Evolutionary conservation across 2,113 vertebrate genomes (phyloP).

Genomic region (Ranitomeya variabilis): DNA sequence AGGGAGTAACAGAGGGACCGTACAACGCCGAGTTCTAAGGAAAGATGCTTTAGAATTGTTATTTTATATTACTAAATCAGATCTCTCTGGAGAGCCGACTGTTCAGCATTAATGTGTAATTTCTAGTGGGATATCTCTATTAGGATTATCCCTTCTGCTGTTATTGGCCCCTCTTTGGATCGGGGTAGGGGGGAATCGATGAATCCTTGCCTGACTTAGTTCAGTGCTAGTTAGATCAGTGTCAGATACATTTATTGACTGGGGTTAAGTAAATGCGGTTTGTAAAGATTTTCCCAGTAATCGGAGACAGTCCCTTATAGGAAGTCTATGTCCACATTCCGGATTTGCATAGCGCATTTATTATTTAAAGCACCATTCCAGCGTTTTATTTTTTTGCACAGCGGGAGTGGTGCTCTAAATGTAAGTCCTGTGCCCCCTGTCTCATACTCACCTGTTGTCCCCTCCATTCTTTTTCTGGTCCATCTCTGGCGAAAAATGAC

Average conservation of each 20-base stretch:
- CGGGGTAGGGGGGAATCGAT: not conserved
- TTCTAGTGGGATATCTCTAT: not conserved
- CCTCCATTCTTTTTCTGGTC: too few species aligned
- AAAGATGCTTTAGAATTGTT: too few species aligned
- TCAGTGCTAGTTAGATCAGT: not conserved
- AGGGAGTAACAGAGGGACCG: not conserved
- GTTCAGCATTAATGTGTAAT: not conserved
- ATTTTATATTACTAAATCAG: too few species aligned
- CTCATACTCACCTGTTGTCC: too few species aligned
- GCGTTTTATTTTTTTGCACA: too few species aligned
- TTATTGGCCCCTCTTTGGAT: not conserved
- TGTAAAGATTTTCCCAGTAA: constrained; percentile 22
- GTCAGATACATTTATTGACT: constrained; percentile 33
- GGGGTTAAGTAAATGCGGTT: constrained; percentile 24
- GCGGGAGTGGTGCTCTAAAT: too few species aligned
- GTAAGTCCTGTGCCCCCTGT: too few species aligned
- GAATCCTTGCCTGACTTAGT: not conserved
- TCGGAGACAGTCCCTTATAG: constrained; percentile 32
- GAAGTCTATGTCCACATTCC: not conserved
- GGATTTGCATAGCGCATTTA: not conserved
- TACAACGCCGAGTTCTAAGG: too few species aligned
- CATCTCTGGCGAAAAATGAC: too few species aligned
- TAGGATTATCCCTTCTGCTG: not conserved
- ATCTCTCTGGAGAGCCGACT: too few species aligned
- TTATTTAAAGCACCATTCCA: not conserved